Base-by-base conservation (phyloP, 2,888 invertebrate species). In the Eurois occulta region DNA sequence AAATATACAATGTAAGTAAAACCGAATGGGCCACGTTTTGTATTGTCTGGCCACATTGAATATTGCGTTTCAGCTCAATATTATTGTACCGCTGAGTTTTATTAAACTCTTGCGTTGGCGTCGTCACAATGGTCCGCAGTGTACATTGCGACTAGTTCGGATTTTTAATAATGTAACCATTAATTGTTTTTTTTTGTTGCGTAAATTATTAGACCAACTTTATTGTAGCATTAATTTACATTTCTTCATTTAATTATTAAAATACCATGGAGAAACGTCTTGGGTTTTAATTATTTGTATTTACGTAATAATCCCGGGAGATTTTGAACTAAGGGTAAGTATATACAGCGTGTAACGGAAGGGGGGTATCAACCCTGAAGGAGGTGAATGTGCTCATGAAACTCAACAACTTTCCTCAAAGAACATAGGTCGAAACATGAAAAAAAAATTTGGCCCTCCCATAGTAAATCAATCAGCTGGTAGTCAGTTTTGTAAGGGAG, bases 91-190 rank as follows among this genome's bases (percentile, higher is more conserved):
- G 88, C 88, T 88, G 90, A 87, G 91, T 92, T 92, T 91, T 92
- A 93, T 93, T 92, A 92, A 92, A 93, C 89, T 91, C 89, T 89
- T 90, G 90, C 91, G 91, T 92, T 91, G 83, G 78, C 75, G 78
- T 78, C 76, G 35, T 78, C 85, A 92, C 91, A 92, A 92, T 91
- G 80, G 90, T 80, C 70, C 67, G 81, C 84, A 86, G 81, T 83
- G 84, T 86, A 83, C 79, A 79, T 77, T 78, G 80, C 72, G 80
- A 87, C 70, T 85, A 83, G 71, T 87, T 75, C 4, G 43, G 55
- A 58, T 75, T 80, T 84, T 82, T 80, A 84, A 82, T 78, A 82
- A 80, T 78, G 70, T 80, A 48, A 69, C 28, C 55, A 66, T 66
- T 16, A 64, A 48, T 72, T 75, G 46, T 72, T 70, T 43, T 70